A percentile compares a stretch with the other conserved stretches of the same genome.
Evolutionary conservation across 2,797 vertebrate genomes (phyloP).

Genomic region (Sebastes trivittatus): DNA sequence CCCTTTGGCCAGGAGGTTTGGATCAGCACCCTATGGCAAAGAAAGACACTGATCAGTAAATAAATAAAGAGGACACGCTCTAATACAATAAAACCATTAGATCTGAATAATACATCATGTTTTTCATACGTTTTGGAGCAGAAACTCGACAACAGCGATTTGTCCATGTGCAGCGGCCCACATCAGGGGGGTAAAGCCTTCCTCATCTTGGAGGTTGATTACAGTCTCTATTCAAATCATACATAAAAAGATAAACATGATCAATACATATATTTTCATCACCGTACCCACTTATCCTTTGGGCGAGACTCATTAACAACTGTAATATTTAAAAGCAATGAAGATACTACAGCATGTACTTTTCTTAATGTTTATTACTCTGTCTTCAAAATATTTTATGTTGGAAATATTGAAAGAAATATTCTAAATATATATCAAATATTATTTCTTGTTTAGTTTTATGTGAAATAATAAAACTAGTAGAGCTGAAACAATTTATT

Average conservation of each 20-base stretch:
- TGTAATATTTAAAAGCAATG: background rate
- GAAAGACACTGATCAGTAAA: background rate
- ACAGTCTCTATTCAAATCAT: conserved; percentile 87
- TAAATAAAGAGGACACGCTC: background rate
- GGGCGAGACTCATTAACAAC: background rate
- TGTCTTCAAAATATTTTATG: background rate
- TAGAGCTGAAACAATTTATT: background rate
- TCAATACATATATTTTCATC: background rate
- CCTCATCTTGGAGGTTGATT: conserved; percentile 97
- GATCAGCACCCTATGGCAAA: conserved; percentile 88
- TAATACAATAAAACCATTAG: accelerated
- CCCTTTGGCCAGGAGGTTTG: conserved; percentile 94
- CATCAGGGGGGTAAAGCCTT: conserved; percentile 98
- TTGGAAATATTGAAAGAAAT: background rate
- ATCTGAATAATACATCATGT: background rate
- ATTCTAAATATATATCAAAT: background rate
- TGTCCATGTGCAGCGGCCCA: conserved; percentile 99
- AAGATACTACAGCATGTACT: background rate
- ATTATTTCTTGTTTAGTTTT: background rate
- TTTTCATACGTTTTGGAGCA: conserved; percentile 92
- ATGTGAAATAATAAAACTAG: background rate
- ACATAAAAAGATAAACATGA: background rate
- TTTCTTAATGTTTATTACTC: background rate
- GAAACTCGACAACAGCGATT: conserved; percentile 98
- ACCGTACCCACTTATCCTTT: background rate